Percentiles rank a stretch among this genome's conserved stretches.
Evolutionary conservation across 2,888 invertebrate species (phyloP).

Genomic region (Scelioninae gen. 2): DNA sequence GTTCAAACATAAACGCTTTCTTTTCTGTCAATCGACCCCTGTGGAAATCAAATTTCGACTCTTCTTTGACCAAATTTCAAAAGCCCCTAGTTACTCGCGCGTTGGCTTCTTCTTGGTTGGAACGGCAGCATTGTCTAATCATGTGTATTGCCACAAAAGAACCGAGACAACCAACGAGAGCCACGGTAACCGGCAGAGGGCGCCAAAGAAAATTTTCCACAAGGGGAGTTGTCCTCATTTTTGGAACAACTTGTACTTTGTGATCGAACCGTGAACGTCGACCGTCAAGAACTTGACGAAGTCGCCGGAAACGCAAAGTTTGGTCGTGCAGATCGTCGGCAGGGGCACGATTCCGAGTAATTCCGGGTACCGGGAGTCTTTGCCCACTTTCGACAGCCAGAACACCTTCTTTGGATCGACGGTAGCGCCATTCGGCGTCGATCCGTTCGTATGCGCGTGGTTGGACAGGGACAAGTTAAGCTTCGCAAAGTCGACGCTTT

Average conservation of each 20-base stretch:
- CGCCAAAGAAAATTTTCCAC: conserved; percentile 44
- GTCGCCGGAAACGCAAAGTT: conserved; percentile 70
- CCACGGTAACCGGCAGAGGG: conserved; percentile 28
- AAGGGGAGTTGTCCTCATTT: conserved; percentile 44
- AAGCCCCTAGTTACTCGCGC: neutral
- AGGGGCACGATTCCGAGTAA: conserved; percentile 68
- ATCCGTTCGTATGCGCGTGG: conserved; percentile 15
- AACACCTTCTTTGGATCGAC: conserved; percentile 45
- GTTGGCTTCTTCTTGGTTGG: conserved; percentile 3
- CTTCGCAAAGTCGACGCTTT: conserved; percentile 48
- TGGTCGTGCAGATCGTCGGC: conserved; percentile 67
- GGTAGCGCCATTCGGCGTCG: neutral
- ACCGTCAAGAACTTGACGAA: conserved; percentile 72
- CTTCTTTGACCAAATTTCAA: conserved; percentile 24
- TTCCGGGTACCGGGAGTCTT: conserved; percentile 63
- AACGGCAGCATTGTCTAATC: no score
- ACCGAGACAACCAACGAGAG: conserved; percentile 25
- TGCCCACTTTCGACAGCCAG: conserved; percentile 69
- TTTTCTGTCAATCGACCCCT: conserved; percentile 16
- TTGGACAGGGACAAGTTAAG: conserved; percentile 28
- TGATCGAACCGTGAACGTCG: conserved; percentile 71
- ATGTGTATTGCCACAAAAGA: conserved; percentile 28
- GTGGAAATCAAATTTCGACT: conserved; percentile 35
- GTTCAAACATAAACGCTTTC: no score
- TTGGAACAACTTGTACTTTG: conserved; percentile 46